Evolutionary conservation across 1,140 invertebrate genomes (phyloP), one percentile per base, ranked within the genome.

Genomic region (Drosophila pseudoobscura): DNA sequence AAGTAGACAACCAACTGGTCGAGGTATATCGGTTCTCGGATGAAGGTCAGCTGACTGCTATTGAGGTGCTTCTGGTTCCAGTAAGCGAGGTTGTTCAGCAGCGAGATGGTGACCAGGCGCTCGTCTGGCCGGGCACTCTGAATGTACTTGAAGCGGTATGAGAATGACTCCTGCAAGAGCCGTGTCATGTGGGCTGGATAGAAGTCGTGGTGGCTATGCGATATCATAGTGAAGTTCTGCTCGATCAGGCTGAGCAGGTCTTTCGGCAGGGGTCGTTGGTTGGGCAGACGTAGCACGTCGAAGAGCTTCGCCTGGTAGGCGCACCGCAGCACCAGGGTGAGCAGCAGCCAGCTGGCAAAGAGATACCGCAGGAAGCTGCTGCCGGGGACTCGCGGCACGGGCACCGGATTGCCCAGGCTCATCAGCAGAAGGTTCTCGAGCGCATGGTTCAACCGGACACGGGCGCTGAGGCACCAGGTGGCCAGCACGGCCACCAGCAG

Each of bases 151-250:
- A 26, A 26, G 24, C 24, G 24, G 4, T 26, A 0, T 5, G 24
- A 26, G 24, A 26, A 26, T 0, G 24, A 5, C 24, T 26, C 5
- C 3, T 26, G 24, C 24, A 26, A 5, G 24, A 70, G 24, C 7
- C 6, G 65, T 0, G 83, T 87, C 41, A 69, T 24, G 0, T 35
- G 1, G 6, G 11, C 22, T 1, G 64, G 75, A 79, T 87, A 87
- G 31, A 88, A 88, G n/a, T 88, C 83, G 6, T 78, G 63, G 0
- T 76, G 70, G 1, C 64, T 72, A 0, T 61, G 69, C 8, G 65
- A 75, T 0, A 87, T 35, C 26, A 87, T n/a, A 7, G 83, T 88
- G 6, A 88, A 87, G 49, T 88, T 87, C 5, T 69, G 44, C 9
- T 0, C 2, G 26, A 82, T 54, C 13, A 87, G 22, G 0, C 58